These are phyloP conservation scores for Camelus dromedarius DNA, from an alignment of 2,113 vertebrate genomes.

Conservation along the genomic window DNA sequence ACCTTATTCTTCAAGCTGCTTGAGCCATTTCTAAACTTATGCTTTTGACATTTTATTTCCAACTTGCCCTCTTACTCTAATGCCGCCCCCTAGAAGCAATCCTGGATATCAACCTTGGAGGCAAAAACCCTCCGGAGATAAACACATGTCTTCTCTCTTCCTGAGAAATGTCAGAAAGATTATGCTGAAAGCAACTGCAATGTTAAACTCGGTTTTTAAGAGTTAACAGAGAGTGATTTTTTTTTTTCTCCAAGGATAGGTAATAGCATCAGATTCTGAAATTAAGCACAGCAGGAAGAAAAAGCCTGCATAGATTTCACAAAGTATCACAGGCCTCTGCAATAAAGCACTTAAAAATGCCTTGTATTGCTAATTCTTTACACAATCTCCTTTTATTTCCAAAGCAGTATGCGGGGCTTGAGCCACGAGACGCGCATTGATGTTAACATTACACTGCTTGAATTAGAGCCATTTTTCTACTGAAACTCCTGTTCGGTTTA, in stretches of 20 bases:
- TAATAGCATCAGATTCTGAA: constrained; percentile 81
- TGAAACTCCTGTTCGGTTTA: constrained; percentile 68
- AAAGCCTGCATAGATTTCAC: constrained; percentile 72
- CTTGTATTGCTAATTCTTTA: constrained; percentile 80
- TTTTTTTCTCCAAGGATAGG: constrained; percentile 76
- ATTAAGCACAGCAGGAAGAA: constrained; percentile 80
- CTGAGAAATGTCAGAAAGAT: constrained; percentile 6
- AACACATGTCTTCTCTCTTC: constrained; percentile 29
- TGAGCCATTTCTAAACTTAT: constrained; percentile 36
- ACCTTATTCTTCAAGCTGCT: constrained; percentile 27
- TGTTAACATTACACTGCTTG: constrained; percentile 2
- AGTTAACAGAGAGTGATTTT: constrained; percentile 68
- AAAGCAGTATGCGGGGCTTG: constrained; percentile 39
- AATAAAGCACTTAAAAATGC: constrained; percentile 76
- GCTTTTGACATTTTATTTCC: not conserved
- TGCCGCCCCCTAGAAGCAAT: not conserved
- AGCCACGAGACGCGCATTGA: constrained; percentile 57
- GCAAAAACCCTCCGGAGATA: not conserved
- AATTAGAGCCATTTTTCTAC: constrained; percentile 74
- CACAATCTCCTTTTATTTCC: constrained; percentile 73
- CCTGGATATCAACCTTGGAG: not conserved
- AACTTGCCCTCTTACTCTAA: not conserved
- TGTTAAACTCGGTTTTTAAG: constrained; percentile 61
- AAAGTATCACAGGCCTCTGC: constrained; percentile 63
- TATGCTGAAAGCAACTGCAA: constrained; percentile 60